Base-by-base conservation (phyloP, 2,797 vertebrate genomes). In the Monodelphis domestica region DNA sequence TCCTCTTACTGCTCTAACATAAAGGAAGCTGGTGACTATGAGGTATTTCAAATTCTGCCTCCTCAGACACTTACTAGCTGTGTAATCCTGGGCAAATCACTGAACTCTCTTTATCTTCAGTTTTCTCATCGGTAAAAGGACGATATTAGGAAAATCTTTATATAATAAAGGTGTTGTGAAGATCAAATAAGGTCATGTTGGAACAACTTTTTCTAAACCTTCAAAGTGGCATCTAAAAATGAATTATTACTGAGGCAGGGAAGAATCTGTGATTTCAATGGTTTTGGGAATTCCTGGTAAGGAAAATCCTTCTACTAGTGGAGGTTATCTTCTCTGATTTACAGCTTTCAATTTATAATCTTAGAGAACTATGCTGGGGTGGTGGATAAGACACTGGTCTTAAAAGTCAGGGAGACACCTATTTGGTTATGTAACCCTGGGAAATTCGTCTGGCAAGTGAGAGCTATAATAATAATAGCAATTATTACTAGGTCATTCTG, bases 401-500 rank as follows among this genome's bases (percentile, higher is more conserved):
- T 7, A 45, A 24, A n/a, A 9, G 15, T 78, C 70, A 78, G 70
- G 63, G 70, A 78, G 15, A 45, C n/a, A 45, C 17, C 3, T 70
- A 45, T 45, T 45, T 78, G 38, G n/a, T 21, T 7, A 26, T 45
- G 7, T 45, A 70, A 78, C 15, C 9, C 7, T 45, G 2, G 38
- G 38, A 38, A 45, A 78, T 4, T 45, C 17, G 17, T 78, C 38
- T 78, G 70, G 70, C 38, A 78, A 45, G 21, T 26, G 78, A 78
- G 38, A 78, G 70, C 70, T 78, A 1, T 89, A 70, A 94, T 87
- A 95, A 89, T 54, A 93, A 10, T 89, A 89, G 54, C 51, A 4
- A n/a, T 89, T 91, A 84, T 33, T 92, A 54, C 92, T 54, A 89
- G 90, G 12, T 91, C 21, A 52, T 91, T 88, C 51, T 90, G 87